Evolutionary conservation across 2,113 vertebrate species (phyloP).

Genomic region (Lucifuga dentata): DNA sequence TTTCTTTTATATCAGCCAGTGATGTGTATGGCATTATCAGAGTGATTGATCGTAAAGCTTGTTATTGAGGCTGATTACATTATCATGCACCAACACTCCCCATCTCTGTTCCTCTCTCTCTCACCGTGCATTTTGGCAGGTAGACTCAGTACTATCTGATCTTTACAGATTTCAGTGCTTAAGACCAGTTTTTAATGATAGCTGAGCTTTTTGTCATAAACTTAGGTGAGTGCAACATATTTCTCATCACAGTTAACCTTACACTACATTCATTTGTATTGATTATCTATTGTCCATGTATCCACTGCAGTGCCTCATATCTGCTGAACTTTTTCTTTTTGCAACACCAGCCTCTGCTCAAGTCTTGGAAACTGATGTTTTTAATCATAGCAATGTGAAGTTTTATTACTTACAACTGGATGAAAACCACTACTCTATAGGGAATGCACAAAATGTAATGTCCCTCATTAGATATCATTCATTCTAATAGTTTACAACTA

Average conservation of each 20-base stretch:
- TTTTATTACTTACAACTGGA: conserved; percentile 60
- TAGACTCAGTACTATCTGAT: conserved; percentile 13
- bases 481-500: too few species aligned
- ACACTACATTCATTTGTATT: conserved; percentile 14
- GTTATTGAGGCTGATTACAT: conserved; percentile 33
- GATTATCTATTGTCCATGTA: conserved; percentile 46
- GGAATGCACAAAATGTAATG: conserved; percentile 22
- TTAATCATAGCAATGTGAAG: conserved; percentile 14
- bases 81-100: conserved; percentile 9
- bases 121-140: neutral
- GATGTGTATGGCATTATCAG: conserved; percentile 37
- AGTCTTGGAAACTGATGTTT: conserved; percentile 32
- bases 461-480: neutral
- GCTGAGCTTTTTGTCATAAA: conserved; percentile 32
- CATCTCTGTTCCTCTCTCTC: conserved; percentile 10
- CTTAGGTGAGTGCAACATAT: conserved; percentile 28
- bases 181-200: conserved; percentile 53
- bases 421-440: conserved; percentile 62
- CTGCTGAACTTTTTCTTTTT: conserved; percentile 50
- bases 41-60: conserved; percentile 45
- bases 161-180: conserved; percentile 18
- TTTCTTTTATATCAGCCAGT: conserved; percentile 49
- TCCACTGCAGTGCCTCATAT: conserved; percentile 32
- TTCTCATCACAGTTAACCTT: conserved; percentile 15
- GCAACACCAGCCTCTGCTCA: conserved; percentile 19